Base-by-base conservation (phyloP, 2,797 vertebrate species). In the Lutjanus campechanus region DNA sequence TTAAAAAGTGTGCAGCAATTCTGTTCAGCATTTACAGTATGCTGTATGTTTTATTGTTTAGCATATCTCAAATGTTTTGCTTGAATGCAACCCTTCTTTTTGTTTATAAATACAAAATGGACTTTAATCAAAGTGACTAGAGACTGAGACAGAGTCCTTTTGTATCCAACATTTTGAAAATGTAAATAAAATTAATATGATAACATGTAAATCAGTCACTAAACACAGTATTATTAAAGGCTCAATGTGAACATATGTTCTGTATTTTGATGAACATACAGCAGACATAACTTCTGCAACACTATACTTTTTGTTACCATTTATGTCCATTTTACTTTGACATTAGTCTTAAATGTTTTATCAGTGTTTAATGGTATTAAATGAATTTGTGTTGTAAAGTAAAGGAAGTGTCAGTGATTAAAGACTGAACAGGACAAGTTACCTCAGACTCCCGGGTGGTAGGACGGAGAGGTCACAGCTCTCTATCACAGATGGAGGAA, bases 401-500 rank as follows among this genome's bases (percentile, higher is more conserved):
- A 46, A 71, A 66, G 16, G 25, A 36, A 43, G 47, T 22, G 40
- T 41, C 0, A 1, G 62, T 1, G 60, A 65, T 58, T 29, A 51
- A 22, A 63, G 49, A 16, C 22, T 25, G 47, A 83, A 64, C 10
- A 66, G 13, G 11, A 59, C 1, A 19, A 41, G 71, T 94, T 96
- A 96, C 96, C 95, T 96, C 91, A 93, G 87, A 93, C 92, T 95
- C 86, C 91, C 91, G 88, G 92, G 85, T 82, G 82, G 69, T 66
- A 85, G 91, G 87, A 79, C 84, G 76, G 79, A 90, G 85, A 83
- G 76, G 72, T 89, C 88, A 77, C 65, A 79, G 82, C 82, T 94
- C 88, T 84, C 80, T 81, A 96, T 96, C 95, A 96, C 95, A 96
- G 95, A 88, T 96, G 96, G 81, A 96, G 95, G 90, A 96, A 96